A percentile compares a stretch with the other conserved stretches of the same genome.
phyloP scores from a whole-genome alignment of 2,888 invertebrate species.

The Tethea ocularis region DNA sequence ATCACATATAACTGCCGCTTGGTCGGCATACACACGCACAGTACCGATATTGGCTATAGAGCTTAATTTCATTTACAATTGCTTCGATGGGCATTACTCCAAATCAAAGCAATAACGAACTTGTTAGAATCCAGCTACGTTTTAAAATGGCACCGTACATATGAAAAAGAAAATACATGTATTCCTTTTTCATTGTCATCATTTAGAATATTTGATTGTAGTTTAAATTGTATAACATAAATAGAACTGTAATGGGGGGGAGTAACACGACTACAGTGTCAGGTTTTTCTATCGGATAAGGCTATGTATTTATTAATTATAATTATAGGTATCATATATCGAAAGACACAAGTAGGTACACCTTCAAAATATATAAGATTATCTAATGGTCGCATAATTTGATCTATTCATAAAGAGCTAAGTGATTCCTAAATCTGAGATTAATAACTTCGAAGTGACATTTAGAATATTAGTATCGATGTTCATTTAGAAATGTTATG shows the following conservation, averaged over 20 bases:
- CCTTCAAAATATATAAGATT: slow-evolving; percentile 4
- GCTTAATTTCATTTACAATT: too few relatives aligned
- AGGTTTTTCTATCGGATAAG: slow-evolving; percentile 35
- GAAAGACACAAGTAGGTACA: slow-evolving; percentile 11
- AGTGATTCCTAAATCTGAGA: slow-evolving; percentile 16
- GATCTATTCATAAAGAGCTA: slow-evolving; percentile 9
- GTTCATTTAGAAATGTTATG: slow-evolving; percentile 1
- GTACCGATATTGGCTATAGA: slow-evolving; percentile 1
- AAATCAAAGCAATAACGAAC: neutral
- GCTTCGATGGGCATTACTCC: neutral
- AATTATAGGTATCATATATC: slow-evolving; percentile 7
- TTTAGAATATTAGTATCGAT: neutral
- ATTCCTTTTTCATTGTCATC: neutral
- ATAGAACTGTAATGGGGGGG: neutral
- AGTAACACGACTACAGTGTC: slow-evolving; percentile 22
- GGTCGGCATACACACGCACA: slow-evolving; percentile 16
- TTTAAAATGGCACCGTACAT: neutral
- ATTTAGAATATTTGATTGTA: neutral
- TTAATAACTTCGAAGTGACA: neutral
- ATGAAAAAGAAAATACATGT: neutral
- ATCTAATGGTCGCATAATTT: slow-evolving; percentile 14
- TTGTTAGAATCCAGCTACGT: neutral
- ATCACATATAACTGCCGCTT: slow-evolving; percentile 21
- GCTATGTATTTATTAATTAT: slow-evolving; percentile 27
- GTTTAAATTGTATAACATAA: neutral